Evolutionary conservation across 92 coral and sea anemone genomes (phyloP), one percentile per base, ranked within the genome.

Genomic region (Muricea muricata): DNA sequence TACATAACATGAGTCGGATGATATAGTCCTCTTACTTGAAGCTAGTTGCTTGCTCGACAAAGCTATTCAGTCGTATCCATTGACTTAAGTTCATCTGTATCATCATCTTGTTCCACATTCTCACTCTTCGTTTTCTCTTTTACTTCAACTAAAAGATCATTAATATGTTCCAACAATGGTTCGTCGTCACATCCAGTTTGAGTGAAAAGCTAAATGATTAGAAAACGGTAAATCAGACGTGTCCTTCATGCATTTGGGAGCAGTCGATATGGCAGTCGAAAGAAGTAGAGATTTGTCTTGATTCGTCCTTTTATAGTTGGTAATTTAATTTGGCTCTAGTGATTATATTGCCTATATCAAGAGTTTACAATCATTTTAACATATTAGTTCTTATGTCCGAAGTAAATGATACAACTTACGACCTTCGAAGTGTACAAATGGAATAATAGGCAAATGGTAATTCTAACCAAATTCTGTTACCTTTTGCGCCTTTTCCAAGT

Each of bases 401-500:
- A n/a, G n/a, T n/a, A n/a, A n/a, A n/a, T n/a, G n/a, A n/a, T n/a
- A n/a, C n/a, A n/a, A n/a, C n/a, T n/a, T n/a, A n/a, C n/a, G n/a
- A n/a, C n/a, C n/a, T n/a, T n/a, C n/a, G n/a, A n/a, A n/a, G n/a
- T n/a, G n/a, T n/a, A n/a, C n/a, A n/a, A n/a, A n/a, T n/a, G n/a
- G n/a, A n/a, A n/a, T n/a, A n/a, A n/a, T n/a, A n/a, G n/a, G n/a
- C n/a, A n/a, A n/a, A n/a, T n/a, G n/a, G n/a, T n/a, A n/a, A n/a
- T n/a, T n/a, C n/a, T n/a, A n/a, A n/a, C n/a, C n/a, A n/a, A n/a
- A n/a, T n/a, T n/a, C n/a, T n/a, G n/a, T n/a, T 45, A 95, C 98
- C 95, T 91, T 87, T 58, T 88, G 84, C 39, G 97, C 96, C 82
- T 63, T 94, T 81, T 93, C 97, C 83, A 95, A 88, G 79, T 92